Evolutionary conservation across 2,797 vertebrate species (phyloP), one percentile per base, ranked within the genome.

Genomic region (Chrosomus eos): DNA sequence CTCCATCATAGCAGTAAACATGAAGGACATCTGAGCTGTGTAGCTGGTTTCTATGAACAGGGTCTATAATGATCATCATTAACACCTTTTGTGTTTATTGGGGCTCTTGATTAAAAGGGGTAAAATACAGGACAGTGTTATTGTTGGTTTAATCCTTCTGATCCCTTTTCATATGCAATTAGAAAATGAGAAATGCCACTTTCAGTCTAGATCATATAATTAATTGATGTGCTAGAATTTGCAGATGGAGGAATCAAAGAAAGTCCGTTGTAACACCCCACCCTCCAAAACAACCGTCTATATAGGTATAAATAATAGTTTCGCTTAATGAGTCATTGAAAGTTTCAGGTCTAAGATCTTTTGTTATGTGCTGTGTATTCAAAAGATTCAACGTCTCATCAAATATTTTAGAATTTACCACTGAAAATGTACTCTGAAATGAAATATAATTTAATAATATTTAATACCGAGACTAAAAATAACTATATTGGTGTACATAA

Each of bases 21-120:
- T 31, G 14, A 18, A 53, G 9, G 48, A 51, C 33, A n/a, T 68
- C 1, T 82, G 68, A 82, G 43, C 18, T 48, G 68, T n/a, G 55
- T 36, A 48, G 26, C 48, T 80, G 21, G 45, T 64, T 86, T 87
- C 84, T 86, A 48, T 84, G 80, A 60, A 67, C 81, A 23, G 64
- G 62, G 79, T 81, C 85, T 88, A 88, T 90, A 75, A 90, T 88
- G 90, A 87, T 86, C 81, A 85, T 91, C 90, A 91, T 91, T 92
- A 91, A 85, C 90, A 91, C 90, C 84, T 90, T 75, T 85, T 82
- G 86, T 91, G 90, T 90, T 89, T 88, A 91, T 90, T 91, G 89
- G 60, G 82, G 71, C 62, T 84, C 84, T 90, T 90, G 89, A 91
- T 91, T 89, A 87, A 90, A 87, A 87, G 89, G 83, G 74, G 31